Conservation (phyloP, 1,140 invertebrate species). For the Drosophila mayri region DNA sequence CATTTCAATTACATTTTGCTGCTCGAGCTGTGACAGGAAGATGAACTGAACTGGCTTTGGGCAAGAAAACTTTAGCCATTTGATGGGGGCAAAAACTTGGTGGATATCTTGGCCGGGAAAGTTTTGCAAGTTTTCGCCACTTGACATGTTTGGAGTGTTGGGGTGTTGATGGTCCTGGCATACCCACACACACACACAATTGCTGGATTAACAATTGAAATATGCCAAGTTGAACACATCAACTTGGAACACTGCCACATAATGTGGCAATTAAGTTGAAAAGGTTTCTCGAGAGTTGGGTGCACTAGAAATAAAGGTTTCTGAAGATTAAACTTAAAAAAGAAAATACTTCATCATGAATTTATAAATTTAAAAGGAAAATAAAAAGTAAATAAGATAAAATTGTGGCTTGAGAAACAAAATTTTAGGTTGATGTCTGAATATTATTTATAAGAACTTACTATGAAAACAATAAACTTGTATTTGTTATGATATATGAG, state of each 20-base stretch:
- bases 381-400: background rate
- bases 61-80: constrained; percentile 27
- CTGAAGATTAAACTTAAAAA: background rate
- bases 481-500: background rate
- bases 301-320: constrained; percentile 9
- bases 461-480: background rate
- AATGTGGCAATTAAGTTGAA: constrained; percentile 52
- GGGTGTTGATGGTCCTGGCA: constrained; percentile 52
- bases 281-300: constrained; percentile 16
- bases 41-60: constrained; percentile 62
- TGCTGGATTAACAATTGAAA: constrained; percentile 55
- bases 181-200: constrained; percentile 20
- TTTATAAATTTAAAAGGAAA: background rate
- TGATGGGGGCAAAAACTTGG: constrained; percentile 45
- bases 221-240: constrained; percentile 53
- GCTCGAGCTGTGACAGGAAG: constrained; percentile 74
- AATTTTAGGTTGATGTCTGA: background rate
- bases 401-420: background rate
- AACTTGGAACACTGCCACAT: constrained; percentile 52
- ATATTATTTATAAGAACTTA: background rate
- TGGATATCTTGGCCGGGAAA: constrained; percentile 62
- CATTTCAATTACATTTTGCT: constrained; percentile 81
- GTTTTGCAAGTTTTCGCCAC: constrained; percentile 61
- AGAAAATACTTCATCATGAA: background rate
- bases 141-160: constrained; percentile 61